These are phyloP conservation scores for Spongilla lacustris DNA, from an alignment of 37 sponge, comb jelly and placozoan species.

Conservation along the genomic window DNA sequence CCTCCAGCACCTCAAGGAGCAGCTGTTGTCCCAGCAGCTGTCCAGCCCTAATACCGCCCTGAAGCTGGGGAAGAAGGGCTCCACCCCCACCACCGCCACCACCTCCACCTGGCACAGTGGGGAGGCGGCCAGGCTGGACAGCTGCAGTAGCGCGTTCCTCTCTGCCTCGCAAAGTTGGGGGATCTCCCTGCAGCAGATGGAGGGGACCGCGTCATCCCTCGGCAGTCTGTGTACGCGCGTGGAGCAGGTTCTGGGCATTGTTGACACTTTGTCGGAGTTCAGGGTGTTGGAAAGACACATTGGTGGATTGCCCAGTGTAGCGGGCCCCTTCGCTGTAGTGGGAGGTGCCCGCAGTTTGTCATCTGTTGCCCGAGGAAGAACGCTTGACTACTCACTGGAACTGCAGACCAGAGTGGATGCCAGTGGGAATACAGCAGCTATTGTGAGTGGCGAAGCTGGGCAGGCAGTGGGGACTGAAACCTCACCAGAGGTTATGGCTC, in stretches of 20 bases:
- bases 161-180: constrained; percentile 8
- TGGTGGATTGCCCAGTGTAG: constrained; percentile 62
- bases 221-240: constrained; percentile 39
- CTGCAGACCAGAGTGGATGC: neutral
- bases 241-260: constrained; percentile 39
- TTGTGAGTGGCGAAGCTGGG: neutral
- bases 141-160: neutral
- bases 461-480: neutral
- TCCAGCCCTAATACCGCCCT: neutral
- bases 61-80: neutral
- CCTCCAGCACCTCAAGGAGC: constrained; percentile 36
- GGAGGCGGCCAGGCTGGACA: neutral
- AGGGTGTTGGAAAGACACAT: constrained; percentile 6
- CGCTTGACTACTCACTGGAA: neutral
- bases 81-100: neutral
- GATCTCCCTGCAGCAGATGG: constrained; percentile 32
- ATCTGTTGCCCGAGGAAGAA: neutral
- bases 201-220: constrained; percentile 27
- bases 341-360: neutral
- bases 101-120: neutral
- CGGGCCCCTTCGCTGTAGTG: neutral
- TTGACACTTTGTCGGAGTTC: constrained; percentile 58
- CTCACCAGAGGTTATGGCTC: neutral
- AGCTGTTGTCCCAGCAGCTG: neutral
- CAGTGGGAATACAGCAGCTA: neutral